Evolutionary conservation across 2,797 vertebrate species (phyloP).

Genomic region (Psittacula echo): DNA sequence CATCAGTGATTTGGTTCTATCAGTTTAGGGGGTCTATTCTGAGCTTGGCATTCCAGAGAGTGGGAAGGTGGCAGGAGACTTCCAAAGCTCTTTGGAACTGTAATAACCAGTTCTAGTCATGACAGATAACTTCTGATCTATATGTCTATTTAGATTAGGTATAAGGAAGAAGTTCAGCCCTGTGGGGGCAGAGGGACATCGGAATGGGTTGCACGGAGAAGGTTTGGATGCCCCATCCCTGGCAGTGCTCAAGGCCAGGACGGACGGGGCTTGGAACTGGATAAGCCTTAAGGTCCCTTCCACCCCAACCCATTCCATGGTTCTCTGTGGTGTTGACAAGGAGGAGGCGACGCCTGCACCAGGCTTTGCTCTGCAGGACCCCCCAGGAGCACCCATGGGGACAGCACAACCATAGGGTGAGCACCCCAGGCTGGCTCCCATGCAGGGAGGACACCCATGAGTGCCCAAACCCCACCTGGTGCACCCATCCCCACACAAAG

Average conservation of each 20-base stretch:
- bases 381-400: background rate
- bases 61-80: background rate
- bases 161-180: background rate
- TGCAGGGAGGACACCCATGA: rapidly evolving
- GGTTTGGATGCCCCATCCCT: background rate
- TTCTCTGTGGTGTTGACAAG: background rate
- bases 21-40: background rate
- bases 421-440: background rate
- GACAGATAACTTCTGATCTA: background rate
- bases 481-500: background rate
- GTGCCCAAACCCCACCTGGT: background rate
- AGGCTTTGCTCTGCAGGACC: background rate
- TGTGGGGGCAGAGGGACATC: background rate
- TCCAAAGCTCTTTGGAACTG: background rate
- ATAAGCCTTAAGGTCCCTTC: background rate
- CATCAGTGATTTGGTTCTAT: background rate
- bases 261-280: background rate
- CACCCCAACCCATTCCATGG: background rate
- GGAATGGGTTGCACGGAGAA: background rate
- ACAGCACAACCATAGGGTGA: background rate
- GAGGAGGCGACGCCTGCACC: background rate
- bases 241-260: background rate
- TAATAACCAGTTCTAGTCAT: background rate
- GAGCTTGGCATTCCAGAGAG: background rate
- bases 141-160: background rate